A percentile compares a stretch with the other conserved stretches of the same genome.
These are phyloP conservation scores for Mnemiopsis leidyi DNA, from an alignment of 37 sponge, comb jelly and placozoan genomes.

Conservation along the genomic window DNA sequence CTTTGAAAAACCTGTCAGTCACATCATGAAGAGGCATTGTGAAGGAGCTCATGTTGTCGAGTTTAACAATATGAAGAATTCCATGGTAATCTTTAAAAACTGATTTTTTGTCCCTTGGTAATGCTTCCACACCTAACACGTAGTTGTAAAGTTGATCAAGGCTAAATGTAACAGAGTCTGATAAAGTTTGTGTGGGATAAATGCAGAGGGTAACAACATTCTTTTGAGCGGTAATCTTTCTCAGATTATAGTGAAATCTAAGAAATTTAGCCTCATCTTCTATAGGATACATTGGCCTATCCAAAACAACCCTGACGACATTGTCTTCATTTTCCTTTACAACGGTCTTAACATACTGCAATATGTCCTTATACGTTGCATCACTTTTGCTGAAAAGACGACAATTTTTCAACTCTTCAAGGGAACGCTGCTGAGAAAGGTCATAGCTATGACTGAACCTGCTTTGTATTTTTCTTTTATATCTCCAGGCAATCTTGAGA, in stretches of 20 bases:
- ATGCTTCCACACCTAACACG: not conserved
- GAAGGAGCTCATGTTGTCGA: slow-evolving; percentile 32
- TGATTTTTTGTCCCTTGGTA: slow-evolving; percentile 51
- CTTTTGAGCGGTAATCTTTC: not conserved
- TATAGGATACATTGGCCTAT: slow-evolving; percentile 22
- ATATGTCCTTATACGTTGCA: not conserved
- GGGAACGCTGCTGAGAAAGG: not conserved
- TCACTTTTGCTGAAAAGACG: not conserved
- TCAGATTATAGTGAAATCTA: slow-evolving; percentile 27
- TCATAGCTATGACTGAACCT: slow-evolving; percentile 59
- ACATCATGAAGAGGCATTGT: slow-evolving; percentile 31
- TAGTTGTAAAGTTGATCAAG: slow-evolving; percentile 9
- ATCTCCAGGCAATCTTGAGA: slow-evolving; percentile 56
- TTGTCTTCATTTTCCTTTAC: not conserved
- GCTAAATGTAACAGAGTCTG: slow-evolving; percentile 5
- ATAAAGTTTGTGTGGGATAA: not conserved
- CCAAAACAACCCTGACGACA: slow-evolving; percentile 37
- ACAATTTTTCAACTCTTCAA: not conserved
- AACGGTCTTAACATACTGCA: not conserved
- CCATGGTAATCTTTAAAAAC: slow-evolving; percentile 58
- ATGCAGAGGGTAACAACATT: not conserved
- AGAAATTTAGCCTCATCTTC: not conserved
- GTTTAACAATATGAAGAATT: not conserved
- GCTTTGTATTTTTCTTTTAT: not conserved
- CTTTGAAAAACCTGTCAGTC: slow-evolving; percentile 58